Evolutionary conservation across 1,140 invertebrate genomes (phyloP).

Genomic region (Onthophagus taurus): DNA sequence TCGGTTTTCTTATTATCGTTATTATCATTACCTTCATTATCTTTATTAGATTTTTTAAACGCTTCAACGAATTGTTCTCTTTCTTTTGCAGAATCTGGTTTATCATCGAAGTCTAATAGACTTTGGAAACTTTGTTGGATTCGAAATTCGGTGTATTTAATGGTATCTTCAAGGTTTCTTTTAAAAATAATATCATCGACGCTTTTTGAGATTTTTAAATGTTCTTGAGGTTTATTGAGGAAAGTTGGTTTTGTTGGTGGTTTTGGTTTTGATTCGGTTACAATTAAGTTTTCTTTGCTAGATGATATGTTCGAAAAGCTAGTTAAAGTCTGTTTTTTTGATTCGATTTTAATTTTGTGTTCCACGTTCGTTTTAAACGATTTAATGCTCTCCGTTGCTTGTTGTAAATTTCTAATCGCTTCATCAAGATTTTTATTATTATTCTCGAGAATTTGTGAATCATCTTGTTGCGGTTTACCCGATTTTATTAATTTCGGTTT

Average conservation of each 20-base stretch:
- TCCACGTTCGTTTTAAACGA: background rate
- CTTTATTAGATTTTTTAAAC: constrained; percentile 3
- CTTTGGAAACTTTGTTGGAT: constrained; percentile 1
- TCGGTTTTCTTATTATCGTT: background rate
- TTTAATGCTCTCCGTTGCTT: background rate
- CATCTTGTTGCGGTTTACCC: background rate
- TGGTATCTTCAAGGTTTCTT: background rate
- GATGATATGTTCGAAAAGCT: too few relatives aligned
- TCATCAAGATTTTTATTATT: background rate
- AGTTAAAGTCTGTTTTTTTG: background rate
- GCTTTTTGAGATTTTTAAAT: constrained; percentile 1
- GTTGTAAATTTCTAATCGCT: background rate
- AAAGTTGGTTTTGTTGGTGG: background rate
- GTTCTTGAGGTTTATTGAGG: background rate
- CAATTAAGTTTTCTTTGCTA: too few relatives aligned
- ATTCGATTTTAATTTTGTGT: background rate
- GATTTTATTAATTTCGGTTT: background rate
- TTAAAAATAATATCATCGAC: background rate
- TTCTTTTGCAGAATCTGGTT: background rate
- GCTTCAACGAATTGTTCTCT: constrained; percentile 3
- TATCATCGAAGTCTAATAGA: constrained; percentile 3
- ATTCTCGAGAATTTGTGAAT: background rate
- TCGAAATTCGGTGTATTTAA: background rate
- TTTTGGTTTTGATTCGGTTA: background rate
- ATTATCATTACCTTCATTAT: background rate